Conservation (phyloP, 2,888 invertebrate species). For the Caenorhabditis imperialis region DNA sequence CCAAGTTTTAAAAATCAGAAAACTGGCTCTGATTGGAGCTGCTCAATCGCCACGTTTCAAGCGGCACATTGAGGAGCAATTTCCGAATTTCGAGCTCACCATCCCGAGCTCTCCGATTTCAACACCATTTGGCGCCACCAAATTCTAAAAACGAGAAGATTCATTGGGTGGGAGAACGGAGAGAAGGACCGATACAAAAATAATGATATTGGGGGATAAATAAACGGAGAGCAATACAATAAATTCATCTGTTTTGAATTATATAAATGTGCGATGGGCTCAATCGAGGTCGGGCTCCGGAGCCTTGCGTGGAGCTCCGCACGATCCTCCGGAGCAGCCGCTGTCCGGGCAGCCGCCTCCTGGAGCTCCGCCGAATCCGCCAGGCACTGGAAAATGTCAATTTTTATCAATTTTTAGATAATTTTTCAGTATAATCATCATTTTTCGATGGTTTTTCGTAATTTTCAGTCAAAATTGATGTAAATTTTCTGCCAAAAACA, state of each 20-base stretch:
- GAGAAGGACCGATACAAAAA: background rate
- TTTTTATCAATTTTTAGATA: too few species aligned
- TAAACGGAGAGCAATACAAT: constrained; percentile 15
- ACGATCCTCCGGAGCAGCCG: constrained; percentile 47
- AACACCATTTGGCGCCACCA: constrained; percentile 36
- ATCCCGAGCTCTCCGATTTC: constrained; percentile 13
- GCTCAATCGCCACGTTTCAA: constrained; percentile 41
- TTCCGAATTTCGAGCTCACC: background rate
- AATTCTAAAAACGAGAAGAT: too few species aligned
- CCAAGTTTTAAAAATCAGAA: constrained; percentile 10
- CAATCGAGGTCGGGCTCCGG: constrained; percentile 74
- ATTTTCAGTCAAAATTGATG: too few species aligned
- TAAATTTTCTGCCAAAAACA: too few species aligned
- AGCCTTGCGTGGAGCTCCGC: constrained; percentile 46
- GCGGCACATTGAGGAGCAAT: constrained; percentile 15
- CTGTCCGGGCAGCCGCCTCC: constrained; percentile 36
- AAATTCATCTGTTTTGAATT: constrained; percentile 19
- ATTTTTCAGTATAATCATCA: too few species aligned
- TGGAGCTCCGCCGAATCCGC: constrained; percentile 48
- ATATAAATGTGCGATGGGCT: constrained; percentile 8
- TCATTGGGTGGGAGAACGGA: background rate
- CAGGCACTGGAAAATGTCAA: constrained; percentile 32
- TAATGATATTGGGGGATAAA: background rate
- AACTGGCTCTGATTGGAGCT: constrained; percentile 40
- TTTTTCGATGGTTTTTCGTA: too few species aligned